These are phyloP conservation scores for Argopecten irradians DNA, from an alignment of 1,140 invertebrate species.

Conservation along the genomic window DNA sequence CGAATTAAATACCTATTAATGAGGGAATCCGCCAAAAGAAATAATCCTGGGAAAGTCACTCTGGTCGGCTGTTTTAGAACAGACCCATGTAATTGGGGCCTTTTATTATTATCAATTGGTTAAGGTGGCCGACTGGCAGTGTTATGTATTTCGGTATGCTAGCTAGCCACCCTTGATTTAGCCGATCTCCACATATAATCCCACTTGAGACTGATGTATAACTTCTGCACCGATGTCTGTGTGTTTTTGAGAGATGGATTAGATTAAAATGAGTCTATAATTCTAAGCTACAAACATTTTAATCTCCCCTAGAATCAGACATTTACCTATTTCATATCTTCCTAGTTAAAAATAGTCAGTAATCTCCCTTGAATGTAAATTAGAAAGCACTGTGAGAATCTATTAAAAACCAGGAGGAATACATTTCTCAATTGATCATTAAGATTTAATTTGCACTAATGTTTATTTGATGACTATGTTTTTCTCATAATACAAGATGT, in stretches of 20 bases:
- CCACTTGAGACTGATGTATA: slow-evolving; percentile 5
- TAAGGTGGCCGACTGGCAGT: background rate
- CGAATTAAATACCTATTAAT: slow-evolving; percentile 15
- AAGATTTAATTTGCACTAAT: background rate
- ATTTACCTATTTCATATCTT: background rate
- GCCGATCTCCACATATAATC: background rate
- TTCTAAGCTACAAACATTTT: background rate
- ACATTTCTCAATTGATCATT: background rate
- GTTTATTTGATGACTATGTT: background rate
- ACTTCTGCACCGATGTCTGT: background rate
- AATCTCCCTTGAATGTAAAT: background rate
- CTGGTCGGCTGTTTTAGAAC: background rate
- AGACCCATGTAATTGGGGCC: slow-evolving; percentile 4
- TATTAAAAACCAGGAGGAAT: background rate
- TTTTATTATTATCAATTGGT: slow-evolving; percentile 13
- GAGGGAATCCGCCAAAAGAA: background rate
- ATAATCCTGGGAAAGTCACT: slow-evolving; percentile 1
- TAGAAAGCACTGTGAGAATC: background rate
- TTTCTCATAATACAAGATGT: background rate
- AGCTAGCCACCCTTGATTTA: background rate
- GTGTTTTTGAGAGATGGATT: background rate
- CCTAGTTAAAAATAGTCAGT: background rate
- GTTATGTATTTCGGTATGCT: background rate
- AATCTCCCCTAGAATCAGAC: background rate
- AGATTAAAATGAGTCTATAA: background rate